A percentile compares a stretch with the other conserved stretches of the same genome.
phyloP scores from a whole-genome alignment of 2,888 invertebrate species.

The Lacanobia wlatinum region DNA sequence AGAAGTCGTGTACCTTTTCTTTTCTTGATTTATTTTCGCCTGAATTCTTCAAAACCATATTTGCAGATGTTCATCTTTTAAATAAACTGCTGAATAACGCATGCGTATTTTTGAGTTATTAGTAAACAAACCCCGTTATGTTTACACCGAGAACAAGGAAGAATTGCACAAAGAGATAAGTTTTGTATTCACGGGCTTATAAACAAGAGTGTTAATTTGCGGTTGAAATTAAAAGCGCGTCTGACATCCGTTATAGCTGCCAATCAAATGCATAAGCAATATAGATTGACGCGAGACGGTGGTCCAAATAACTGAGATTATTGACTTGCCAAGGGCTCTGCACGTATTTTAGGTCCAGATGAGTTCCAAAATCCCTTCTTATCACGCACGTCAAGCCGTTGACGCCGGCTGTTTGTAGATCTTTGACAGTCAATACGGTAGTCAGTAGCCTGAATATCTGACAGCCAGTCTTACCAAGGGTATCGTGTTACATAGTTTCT shows the following conservation, averaged over 20 bases:
- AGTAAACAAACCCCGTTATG: slow-evolving; percentile 34
- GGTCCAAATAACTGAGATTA: background rate
- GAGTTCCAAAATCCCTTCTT: background rate
- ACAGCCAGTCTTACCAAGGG: no score
- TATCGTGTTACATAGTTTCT: no score
- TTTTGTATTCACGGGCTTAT: slow-evolving; percentile 14
- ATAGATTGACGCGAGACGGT: slow-evolving; percentile 2
- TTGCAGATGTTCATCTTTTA: slow-evolving; percentile 17
- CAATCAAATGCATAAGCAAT: slow-evolving; percentile 19
- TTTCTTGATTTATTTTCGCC: slow-evolving; percentile 6
- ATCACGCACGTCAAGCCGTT: background rate
- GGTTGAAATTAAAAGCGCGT: slow-evolving; percentile 30
- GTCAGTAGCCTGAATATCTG: no score
- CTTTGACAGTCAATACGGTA: background rate
- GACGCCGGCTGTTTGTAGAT: background rate
- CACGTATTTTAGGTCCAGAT: background rate
- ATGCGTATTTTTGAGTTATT: slow-evolving; percentile 31
- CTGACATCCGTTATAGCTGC: slow-evolving; percentile 28
- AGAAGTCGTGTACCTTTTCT: background rate
- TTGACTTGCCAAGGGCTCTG: no score
- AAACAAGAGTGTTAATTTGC: slow-evolving; percentile 30
- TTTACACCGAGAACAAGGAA: slow-evolving; percentile 33
- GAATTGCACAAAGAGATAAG: slow-evolving; percentile 22
- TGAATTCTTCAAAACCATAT: slow-evolving; percentile 3
- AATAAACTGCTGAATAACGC: slow-evolving; percentile 10